Evolutionary conservation across 2,797 vertebrate species (phyloP).

Genomic region (Melanotaenia trifasciata): DNA sequence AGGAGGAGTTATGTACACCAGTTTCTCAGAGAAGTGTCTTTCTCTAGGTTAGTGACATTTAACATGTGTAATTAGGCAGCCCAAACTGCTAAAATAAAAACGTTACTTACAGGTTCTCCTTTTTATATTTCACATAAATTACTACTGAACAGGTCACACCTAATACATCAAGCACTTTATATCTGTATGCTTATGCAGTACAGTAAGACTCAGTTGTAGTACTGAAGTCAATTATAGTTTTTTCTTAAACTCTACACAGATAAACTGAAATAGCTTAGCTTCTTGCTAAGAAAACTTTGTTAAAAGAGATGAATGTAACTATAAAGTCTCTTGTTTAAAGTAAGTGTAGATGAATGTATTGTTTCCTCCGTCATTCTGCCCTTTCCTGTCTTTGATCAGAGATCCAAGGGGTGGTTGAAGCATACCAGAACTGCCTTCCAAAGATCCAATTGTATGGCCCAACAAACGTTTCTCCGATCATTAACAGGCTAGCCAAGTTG

Average conservation of each 20-base stretch:
- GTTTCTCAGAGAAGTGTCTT: neutral
- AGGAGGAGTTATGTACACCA: slow-evolving; percentile 28
- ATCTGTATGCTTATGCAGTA: neutral
- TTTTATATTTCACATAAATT: neutral
- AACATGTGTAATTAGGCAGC: slow-evolving; percentile 1
- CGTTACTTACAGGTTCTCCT: neutral
- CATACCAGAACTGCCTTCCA: slow-evolving; percentile 95
- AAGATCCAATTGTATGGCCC: slow-evolving; percentile 96
- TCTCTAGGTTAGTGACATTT: slow-evolving; percentile 15
- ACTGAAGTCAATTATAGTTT: slow-evolving; percentile 2
- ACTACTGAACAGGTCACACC: neutral
- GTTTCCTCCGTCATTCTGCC: slow-evolving; percentile 20
- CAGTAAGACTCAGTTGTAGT: neutral
- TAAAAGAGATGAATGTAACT: no score
- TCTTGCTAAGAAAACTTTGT: neutral
- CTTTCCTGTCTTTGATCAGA: slow-evolving; percentile 76
- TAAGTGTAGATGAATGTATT: slow-evolving; percentile 4
- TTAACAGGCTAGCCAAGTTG: slow-evolving; percentile 91
- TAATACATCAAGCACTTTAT: neutral
- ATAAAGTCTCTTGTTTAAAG: neutral
- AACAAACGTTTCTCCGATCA: slow-evolving; percentile 96
- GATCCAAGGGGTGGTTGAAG: slow-evolving; percentile 96
- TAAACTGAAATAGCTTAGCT: neutral
- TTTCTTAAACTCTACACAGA: neutral
- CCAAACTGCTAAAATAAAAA: neutral